Conservation (phyloP, 2,797 vertebrate species). For the Clarias pachynema region DNA sequence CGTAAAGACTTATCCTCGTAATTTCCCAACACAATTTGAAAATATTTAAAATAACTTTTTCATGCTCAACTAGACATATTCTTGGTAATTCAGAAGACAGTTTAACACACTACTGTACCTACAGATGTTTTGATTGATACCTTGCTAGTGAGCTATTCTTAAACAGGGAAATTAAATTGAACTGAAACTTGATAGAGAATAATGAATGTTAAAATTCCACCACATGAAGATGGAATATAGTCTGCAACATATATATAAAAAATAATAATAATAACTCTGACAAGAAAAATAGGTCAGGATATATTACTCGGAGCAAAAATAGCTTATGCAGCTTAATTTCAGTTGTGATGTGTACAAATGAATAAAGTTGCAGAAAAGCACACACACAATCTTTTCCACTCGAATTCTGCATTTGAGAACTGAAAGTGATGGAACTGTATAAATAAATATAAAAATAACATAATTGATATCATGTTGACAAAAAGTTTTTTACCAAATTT, state of each 20-base stretch:
- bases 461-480: not conserved
- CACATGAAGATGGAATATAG: not conserved
- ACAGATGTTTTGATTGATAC: too few relatives aligned
- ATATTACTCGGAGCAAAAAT: not conserved
- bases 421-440: not conserved
- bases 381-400: not conserved
- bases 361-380: not conserved
- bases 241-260: not conserved
- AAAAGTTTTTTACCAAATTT: not conserved
- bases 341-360: not conserved
- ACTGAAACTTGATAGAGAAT: too few relatives aligned
- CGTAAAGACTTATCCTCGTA: too few relatives aligned
- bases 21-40: too few relatives aligned
- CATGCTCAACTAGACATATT: not conserved
- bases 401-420: not conserved
- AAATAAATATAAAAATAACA: too few relatives aligned
- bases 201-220: not conserved
- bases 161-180: too few relatives aligned
- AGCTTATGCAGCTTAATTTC: not conserved
- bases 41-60: not conserved
- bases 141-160: too few relatives aligned
- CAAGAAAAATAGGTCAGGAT: not conserved
- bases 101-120: too few relatives aligned
- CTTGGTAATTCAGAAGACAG: too few relatives aligned
- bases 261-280: not conserved